Conservation (phyloP, 2,113 vertebrate genomes). For the Indicator maculatus region DNA sequence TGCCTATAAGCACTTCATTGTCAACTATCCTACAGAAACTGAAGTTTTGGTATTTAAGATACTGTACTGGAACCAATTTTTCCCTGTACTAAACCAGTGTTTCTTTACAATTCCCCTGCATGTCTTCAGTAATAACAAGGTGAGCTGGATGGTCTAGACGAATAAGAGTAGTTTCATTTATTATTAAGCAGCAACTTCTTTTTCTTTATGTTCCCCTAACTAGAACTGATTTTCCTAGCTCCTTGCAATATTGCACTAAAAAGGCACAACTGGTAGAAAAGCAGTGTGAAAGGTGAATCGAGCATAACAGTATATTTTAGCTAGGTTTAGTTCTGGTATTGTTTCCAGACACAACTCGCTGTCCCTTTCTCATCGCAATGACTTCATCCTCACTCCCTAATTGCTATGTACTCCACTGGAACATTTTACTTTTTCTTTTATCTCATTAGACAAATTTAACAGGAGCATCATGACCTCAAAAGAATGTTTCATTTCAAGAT, state of each 20-base stretch:
- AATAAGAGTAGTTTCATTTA: not conserved
- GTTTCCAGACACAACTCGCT: not conserved
- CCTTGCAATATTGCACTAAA: not conserved
- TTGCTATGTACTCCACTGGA: not conserved
- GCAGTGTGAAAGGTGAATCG: not conserved
- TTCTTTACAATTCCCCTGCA: not conserved
- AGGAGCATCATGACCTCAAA: slow-evolving; percentile 28
- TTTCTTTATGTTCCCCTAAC: not conserved
- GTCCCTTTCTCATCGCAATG: not conserved
- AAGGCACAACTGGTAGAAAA: not conserved
- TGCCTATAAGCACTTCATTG: not conserved
- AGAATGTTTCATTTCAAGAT: slow-evolving; percentile 15
- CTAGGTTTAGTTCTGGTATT: not conserved
- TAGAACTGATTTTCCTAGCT: not conserved
- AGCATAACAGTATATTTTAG: not conserved
- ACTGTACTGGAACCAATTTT: not conserved
- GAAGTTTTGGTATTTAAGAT: not conserved
- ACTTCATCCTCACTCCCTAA: slow-evolving; percentile 12
- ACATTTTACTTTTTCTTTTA: slow-evolving; percentile 18
- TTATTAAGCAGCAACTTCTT: not conserved
- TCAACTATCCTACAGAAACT: not conserved
- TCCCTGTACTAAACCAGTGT: not conserved
- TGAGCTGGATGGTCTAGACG: not conserved
- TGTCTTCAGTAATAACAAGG: not conserved
- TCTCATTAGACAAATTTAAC: slow-evolving; percentile 21